Base-by-base conservation (phyloP, 2,888 invertebrate species). In the Julus scanicus region DNA sequence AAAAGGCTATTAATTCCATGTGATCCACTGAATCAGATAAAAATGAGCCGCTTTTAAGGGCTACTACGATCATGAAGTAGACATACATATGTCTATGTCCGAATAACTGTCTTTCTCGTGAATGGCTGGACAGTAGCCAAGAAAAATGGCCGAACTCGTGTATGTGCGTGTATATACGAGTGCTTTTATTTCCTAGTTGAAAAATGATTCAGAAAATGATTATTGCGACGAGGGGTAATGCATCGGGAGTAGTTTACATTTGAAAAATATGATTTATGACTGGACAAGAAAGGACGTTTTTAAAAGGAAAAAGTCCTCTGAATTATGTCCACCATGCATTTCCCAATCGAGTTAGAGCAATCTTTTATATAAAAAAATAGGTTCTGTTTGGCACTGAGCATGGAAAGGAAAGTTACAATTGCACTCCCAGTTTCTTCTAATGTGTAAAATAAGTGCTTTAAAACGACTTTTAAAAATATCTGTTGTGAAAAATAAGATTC, bases 1-100 rank as follows among this genome's bases (percentile, higher is more conserved):
- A 71, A 71, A 71, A 71, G 71, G 71, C 71, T 71, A 71, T 71
- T 71, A 71, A 71, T 71, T 71, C 71, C 71, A 71, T 29, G 71
- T 71, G 71, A 71, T 71, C 71, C 71, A 71, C 71, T 71, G 71
- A 71, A 71, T 71, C 71, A 71, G 71, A 71, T 71, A 71, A 71
- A 71, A 71, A 71, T 71, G 71, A 71, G 71, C 71, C 20, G 71
- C 71, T 71, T 71, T 71, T 71, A 71, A 71, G 29, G 71, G 71
- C 29, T 29, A 29, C 71, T 71, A 29, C 71, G 71, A 71, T 71
- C 71, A 71, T 71, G 71, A 71, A 71, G 29, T 29, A 71, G 71
- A 71, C 71, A 71, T n/a, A n/a, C n/a, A n/a, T 71, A 71, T 29
- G 71, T 20, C 29, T 71, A 71, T 71, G 71, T 71, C 71, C 71